Evolutionary conservation across 30 jellyfish, hydroid and myxozoan species (phyloP), one percentile per base, ranked within the genome.

Genomic region (Pelagia noctiluca): DNA sequence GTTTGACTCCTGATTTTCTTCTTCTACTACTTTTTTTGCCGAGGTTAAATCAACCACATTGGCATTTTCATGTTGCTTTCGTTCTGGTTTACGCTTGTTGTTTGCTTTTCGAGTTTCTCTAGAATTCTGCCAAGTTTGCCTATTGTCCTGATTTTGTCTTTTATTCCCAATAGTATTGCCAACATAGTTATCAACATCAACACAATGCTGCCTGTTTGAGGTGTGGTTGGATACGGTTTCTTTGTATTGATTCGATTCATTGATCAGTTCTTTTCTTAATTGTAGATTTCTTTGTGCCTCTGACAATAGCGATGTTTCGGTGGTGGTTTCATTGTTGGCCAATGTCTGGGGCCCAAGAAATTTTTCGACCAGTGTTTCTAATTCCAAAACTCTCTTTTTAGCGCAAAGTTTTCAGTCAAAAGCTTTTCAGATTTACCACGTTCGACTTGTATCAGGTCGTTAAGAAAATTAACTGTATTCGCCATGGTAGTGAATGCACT

Each of bases 201-300:
- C 57, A 42, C 57, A 42, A 42, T 42, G 57, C 57, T 42, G 57
- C 57, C 57, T 42, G 12, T 42, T 42, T 42, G 57, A 42, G 57
- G 57, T 42, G 57, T 42, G 57, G 57, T 42, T 42, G 57, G 57
- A 42, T 42, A 42, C 57, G 57, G 57, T 42, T 42, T 42, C 57
- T 42, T 42, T 42, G 57, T 42, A 42, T 42, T 42, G 57, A 42
- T 42, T 42, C 57, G 57, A 42, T 42, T 42, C 57, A 42, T n/a
- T n/a, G n/a, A n/a, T n/a, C n/a, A n/a, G n/a, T n/a, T n/a, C n/a
- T n/a, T n/a, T n/a, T n/a, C n/a, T 42, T 42, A 42, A 42, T 42
- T 42, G 57, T 42, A 42, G 57, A 42, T 42, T 5, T 42, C 57
- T 42, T 42, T n/a, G n/a, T n/a, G n/a, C n/a, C n/a, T n/a, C n/a